Evolutionary conservation across 2,113 vertebrate species (phyloP).

Genomic region (Abramis brama): DNA sequence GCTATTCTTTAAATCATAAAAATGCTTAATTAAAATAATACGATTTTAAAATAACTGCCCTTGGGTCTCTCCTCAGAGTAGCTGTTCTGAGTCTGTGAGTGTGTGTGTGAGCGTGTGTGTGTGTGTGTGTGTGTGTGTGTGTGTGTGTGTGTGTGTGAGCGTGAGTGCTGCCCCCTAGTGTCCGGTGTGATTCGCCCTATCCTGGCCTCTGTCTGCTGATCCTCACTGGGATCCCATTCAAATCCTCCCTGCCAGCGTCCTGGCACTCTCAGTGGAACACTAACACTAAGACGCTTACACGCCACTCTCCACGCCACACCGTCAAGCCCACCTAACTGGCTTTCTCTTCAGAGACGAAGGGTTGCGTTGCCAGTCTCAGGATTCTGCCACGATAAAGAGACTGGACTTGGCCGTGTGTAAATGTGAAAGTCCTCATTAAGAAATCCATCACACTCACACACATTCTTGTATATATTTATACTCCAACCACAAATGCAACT

Average conservation of each 20-base stretch:
- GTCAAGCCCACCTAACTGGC: neutral
- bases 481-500: neutral
- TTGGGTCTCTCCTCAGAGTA: too few species aligned
- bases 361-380: neutral
- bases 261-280: conserved; percentile 68
- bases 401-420: neutral
- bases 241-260: conserved; percentile 58
- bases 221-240: conserved; percentile 52
- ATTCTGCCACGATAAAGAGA: neutral
- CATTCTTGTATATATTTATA: neutral
- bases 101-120: too few species aligned
- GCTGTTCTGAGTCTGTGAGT: neutral
- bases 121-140: too few species aligned
- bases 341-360: conserved; percentile 13
- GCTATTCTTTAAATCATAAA: neutral
- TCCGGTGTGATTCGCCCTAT: neutral
- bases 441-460: neutral
- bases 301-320: conserved; percentile 63
- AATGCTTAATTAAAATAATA: too few species aligned
- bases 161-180: conserved; percentile 45
- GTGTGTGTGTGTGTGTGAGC: too few species aligned
- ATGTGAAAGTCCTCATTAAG: neutral
- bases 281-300: conserved; percentile 64
- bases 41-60: neutral
- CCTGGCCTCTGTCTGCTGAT: conserved; percentile 35